phyloP scores from a whole-genome alignment of 2,888 invertebrate genomes.

The Heliconius ethilla region DNA sequence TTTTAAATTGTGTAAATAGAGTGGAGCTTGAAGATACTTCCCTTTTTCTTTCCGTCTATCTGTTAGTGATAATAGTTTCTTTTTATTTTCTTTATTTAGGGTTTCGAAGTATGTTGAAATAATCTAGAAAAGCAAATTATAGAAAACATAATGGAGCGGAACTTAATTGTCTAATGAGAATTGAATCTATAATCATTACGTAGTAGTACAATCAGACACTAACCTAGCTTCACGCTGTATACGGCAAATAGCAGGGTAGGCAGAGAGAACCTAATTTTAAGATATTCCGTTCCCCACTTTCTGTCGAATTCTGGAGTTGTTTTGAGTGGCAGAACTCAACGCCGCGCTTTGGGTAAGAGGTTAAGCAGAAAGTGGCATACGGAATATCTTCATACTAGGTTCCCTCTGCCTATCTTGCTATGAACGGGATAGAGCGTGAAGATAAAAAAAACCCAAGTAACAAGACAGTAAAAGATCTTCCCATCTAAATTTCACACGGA shows the following conservation, averaged over 20 bases:
- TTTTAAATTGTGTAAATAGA: constrained; percentile 28
- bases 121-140: too few relatives aligned
- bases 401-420: background rate
- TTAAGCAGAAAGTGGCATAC: background rate
- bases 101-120: background rate
- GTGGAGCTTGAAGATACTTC: background rate
- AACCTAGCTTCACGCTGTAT: too few relatives aligned
- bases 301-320: too few relatives aligned
- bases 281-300: too few relatives aligned
- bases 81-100: background rate
- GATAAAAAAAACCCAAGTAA: background rate
- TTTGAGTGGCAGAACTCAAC: too few relatives aligned
- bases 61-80: background rate
- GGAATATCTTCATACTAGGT: background rate
- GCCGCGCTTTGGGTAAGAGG: too few relatives aligned
- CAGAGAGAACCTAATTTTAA: too few relatives aligned
- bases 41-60: background rate
- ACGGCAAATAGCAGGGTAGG: too few relatives aligned
- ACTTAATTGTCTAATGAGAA: too few relatives aligned
- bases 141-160: too few relatives aligned
- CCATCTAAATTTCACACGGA: constrained; percentile 21
- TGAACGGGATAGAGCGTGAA: background rate
- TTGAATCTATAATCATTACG: too few relatives aligned
- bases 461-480: background rate
- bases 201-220: too few relatives aligned